Evolutionary conservation across 2,113 vertebrate genomes (phyloP).

Genomic region (Megatriorchis doriae): DNA sequence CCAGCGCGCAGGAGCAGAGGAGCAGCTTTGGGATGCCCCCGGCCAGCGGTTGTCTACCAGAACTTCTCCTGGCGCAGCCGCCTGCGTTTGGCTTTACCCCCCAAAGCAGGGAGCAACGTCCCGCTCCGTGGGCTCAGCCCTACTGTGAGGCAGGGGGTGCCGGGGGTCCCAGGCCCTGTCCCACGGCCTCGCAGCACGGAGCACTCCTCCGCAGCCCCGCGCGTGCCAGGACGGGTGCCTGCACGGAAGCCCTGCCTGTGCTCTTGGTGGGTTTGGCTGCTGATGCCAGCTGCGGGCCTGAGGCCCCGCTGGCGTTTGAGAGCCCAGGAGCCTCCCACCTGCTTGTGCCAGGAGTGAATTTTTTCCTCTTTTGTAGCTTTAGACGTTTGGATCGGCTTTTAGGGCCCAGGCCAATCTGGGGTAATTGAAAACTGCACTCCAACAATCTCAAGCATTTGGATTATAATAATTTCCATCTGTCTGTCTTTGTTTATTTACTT

Average conservation of each 20-base stretch:
- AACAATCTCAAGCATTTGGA: not conserved
- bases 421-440: not conserved
- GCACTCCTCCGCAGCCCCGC: not conserved
- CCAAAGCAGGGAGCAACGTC: accelerated
- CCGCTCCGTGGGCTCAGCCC: accelerated
- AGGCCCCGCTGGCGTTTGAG: accelerated
- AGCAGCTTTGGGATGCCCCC: too few relatives aligned
- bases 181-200: not conserved
- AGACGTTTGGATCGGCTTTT: not conserved
- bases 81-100: not conserved
- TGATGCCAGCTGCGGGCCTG: not conserved
- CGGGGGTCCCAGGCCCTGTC: not conserved
- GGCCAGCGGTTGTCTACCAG: not conserved
- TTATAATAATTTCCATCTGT: conserved; percentile 32
- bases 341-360: too few relatives aligned
- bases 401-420: not conserved
- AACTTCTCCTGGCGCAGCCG: accelerated
- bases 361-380: not conserved
- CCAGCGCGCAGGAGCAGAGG: not conserved
- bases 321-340: not conserved
- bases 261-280: not conserved
- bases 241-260: too few relatives aligned
- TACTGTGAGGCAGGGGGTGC: accelerated
- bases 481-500: not conserved
- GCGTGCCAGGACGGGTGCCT: accelerated